A percentile compares a stretch with the other conserved stretches of the same genome.
Conservation (phyloP, 2,888 invertebrate species). For the Macaria liturata region DNA sequence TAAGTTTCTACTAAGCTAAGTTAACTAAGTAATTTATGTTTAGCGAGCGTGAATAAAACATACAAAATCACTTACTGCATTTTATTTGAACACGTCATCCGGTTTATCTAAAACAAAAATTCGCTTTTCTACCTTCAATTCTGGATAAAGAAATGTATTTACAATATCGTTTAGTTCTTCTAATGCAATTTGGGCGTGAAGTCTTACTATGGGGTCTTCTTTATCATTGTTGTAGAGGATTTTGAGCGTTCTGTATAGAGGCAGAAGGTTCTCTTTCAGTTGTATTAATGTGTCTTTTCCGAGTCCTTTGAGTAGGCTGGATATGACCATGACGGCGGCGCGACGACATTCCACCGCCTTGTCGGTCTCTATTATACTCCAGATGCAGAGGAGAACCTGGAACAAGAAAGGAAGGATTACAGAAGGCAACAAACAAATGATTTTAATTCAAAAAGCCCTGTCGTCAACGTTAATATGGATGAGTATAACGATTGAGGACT, state of each 20-base stretch:
- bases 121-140: conserved; percentile 82
- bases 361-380: conserved; percentile 87
- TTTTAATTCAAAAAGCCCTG: no score
- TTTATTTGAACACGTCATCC: conserved; percentile 39
- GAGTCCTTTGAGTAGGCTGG: conserved; percentile 89
- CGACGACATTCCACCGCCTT: conserved; percentile 88
- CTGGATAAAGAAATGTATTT: conserved; percentile 83
- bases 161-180: conserved; percentile 89
- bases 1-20: neutral
- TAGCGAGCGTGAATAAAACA: conserved; percentile 32
- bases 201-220: conserved; percentile 86
- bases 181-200: conserved; percentile 90
- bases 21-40: conserved; percentile 11
- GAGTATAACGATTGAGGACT: no score
- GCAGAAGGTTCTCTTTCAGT: conserved; percentile 86
- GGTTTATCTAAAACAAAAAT: conserved; percentile 58
- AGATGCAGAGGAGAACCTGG: conserved; percentile 88
- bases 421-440: no score
- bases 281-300: conserved; percentile 87
- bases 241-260: conserved; percentile 88
- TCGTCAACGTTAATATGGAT: no score
- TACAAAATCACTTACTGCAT: conserved; percentile 26
- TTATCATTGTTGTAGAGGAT: conserved; percentile 83
- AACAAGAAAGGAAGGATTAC: conserved; percentile 38
- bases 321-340: conserved; percentile 90